Evolutionary conservation across 1,140 invertebrate genomes (phyloP).

Genomic region (Anagrus nilaparvatae): DNA sequence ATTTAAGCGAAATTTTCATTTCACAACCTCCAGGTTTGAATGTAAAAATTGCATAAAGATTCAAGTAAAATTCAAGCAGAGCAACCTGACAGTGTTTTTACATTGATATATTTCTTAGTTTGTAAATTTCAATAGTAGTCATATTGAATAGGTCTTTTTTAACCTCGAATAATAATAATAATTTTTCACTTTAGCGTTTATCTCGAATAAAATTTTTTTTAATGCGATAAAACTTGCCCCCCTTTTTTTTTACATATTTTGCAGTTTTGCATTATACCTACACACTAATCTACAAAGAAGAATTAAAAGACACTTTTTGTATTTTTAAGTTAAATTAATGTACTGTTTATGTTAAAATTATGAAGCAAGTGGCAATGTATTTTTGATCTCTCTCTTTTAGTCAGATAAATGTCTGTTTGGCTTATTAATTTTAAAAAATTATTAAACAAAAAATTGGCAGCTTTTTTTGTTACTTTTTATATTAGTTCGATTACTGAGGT

Average conservation of each 20-base stretch:
- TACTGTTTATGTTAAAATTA: conserved; percentile 44
- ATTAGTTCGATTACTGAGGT: conserved; percentile 18
- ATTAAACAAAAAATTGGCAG: conserved; percentile 36
- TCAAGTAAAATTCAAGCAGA: too few species aligned
- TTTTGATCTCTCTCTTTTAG: conserved; percentile 62
- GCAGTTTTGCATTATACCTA: conserved; percentile 26
- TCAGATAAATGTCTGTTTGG: conserved; percentile 44
- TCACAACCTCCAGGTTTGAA: too few species aligned
- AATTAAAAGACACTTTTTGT: conserved; percentile 29
- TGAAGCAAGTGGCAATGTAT: conserved; percentile 61
- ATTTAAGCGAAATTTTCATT: too few species aligned
- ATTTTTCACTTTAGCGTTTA: conserved; percentile 23
- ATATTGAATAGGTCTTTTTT: not conserved
- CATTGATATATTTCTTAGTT: too few species aligned
- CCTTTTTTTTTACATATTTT: too few species aligned
- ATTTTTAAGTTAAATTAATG: conserved; percentile 37
- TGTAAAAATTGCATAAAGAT: too few species aligned
- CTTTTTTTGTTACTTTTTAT: conserved; percentile 38
- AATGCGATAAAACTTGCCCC: conserved; percentile 32
- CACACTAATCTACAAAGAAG: conserved; percentile 26
- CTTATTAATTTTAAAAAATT: conserved; percentile 16
- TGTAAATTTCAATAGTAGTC: too few species aligned
- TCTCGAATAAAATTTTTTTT: conserved; percentile 26
- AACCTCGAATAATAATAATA: not conserved
- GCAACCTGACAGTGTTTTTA: too few species aligned